Evolutionary conservation across 2,797 vertebrate species (phyloP).

Genomic region (Eulemur albifrons): DNA sequence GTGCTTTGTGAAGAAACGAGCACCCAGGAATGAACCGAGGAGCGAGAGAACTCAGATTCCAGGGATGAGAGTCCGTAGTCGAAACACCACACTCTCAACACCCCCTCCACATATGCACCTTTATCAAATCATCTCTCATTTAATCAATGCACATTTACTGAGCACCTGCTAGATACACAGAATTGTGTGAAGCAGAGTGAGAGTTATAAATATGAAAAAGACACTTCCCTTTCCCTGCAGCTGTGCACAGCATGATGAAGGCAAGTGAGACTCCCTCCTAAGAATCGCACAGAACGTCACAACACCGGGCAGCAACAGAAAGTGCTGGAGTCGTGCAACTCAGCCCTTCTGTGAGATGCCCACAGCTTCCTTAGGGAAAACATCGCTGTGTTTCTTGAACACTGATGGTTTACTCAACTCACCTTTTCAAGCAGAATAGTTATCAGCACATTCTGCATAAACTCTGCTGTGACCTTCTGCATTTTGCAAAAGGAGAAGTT

Average conservation of each 20-base stretch:
- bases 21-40: not conserved
- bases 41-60: not conserved
- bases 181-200: fast-evolving
- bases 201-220: fast-evolving
- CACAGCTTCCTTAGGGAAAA: not conserved
- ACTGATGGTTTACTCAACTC: not conserved
- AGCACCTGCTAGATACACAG: fast-evolving
- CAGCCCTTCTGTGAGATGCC: fast-evolving
- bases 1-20: not conserved
- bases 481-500: too few relatives aligned
- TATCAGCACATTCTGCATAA: too few relatives aligned
- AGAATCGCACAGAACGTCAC: not conserved
- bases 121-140: too few relatives aligned
- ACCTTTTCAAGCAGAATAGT: not conserved
- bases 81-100: fast-evolving
- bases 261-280: not conserved
- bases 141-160: too few relatives aligned
- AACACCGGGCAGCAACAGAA: fast-evolving
- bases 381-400: fast-evolving
- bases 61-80: not conserved
- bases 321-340: fast-evolving
- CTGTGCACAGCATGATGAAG: fast-evolving
- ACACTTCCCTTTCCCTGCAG: not conserved
- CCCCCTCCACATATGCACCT: fast-evolving
- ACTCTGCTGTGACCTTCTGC: too few relatives aligned